A percentile compares a stretch with the other conserved stretches of the same genome.
phyloP scores from a whole-genome alignment of 2,113 vertebrate species.

The Scomber colias region DNA sequence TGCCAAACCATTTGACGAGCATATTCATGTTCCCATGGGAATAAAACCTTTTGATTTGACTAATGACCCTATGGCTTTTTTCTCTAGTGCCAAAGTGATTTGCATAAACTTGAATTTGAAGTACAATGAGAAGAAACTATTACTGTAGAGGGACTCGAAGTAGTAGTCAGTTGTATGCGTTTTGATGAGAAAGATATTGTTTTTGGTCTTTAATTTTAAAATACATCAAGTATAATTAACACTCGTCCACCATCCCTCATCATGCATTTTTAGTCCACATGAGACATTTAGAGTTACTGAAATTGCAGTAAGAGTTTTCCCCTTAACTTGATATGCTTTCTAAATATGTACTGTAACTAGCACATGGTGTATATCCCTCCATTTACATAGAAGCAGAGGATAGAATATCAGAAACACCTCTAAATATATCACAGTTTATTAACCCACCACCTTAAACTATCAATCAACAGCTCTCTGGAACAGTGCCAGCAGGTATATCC shows the following conservation, averaged over 20 bases:
- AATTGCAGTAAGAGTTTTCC: neutral
- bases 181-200: neutral
- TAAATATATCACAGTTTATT: neutral
- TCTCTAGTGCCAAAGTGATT: neutral
- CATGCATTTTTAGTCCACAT: too few relatives aligned
- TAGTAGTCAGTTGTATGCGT: neutral
- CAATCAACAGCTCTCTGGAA: conserved; percentile 13
- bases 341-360: neutral
- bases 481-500: neutral
- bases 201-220: too few relatives aligned
- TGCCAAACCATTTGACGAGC: neutral
- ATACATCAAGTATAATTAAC: too few relatives aligned
- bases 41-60: neutral
- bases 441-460: neutral
- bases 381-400: neutral
- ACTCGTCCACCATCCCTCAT: too few relatives aligned
- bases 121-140: too few relatives aligned
- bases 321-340: neutral
- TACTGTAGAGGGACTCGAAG: neutral
- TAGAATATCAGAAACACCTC: too few relatives aligned
- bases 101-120: neutral
- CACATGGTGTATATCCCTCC: neutral
- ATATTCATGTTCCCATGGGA: neutral
- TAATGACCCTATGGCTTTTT: neutral
- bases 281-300: too few relatives aligned